Base-by-base conservation (phyloP, 1,140 invertebrate species). In the Heterodera schachtii region DNA sequence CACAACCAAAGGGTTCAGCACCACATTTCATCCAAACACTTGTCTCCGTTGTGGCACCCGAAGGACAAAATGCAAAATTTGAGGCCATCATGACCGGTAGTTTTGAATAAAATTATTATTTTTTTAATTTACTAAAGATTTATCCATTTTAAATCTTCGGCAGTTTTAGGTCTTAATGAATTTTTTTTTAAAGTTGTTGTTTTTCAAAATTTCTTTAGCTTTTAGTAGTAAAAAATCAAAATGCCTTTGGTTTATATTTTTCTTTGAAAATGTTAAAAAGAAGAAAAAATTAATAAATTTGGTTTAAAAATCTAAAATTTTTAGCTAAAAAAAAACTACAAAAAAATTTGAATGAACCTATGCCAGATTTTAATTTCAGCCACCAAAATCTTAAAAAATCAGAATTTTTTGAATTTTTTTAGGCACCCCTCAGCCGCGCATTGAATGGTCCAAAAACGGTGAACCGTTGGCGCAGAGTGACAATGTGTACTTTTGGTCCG, bases 361-460 rank as follows among this genome's bases (percentile, higher is more conserved):
- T 52, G 11, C 31, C 52, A 46, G 46, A 57, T 81, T 67, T 83
- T n/a, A 67, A 79, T 84, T 78, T 19, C 16, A 16, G 3, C 19
- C 11, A 11, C 41, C 16, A 66, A n/a, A 80, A 75, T 2, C 8
- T 21, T 41, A 0, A 31, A 52, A 67, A 73, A 19, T 79, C 41
- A n/a, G n/a, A n/a, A n/a, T n/a, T n/a, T n/a, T n/a, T 31, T 31
- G 1, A 31, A 31, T 31, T 31, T 31, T 31, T 80, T 3, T 4
- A 82, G 81, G 81, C 11, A 44, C 52, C 4, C 87, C 87, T 1
- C 57, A 70, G 16, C 86, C 86, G n/a, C 66, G 84, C 19, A 60
- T 90, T 41, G 71, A 86, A 78, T 90, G 90, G 90, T 82, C 82
- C 4, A 90, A 89, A 73, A 86, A 90, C 78, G 90, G 89, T 21